These are phyloP conservation scores for Colaptes auratus DNA, from an alignment of 2,113 vertebrate genomes.

Conservation along the genomic window DNA sequence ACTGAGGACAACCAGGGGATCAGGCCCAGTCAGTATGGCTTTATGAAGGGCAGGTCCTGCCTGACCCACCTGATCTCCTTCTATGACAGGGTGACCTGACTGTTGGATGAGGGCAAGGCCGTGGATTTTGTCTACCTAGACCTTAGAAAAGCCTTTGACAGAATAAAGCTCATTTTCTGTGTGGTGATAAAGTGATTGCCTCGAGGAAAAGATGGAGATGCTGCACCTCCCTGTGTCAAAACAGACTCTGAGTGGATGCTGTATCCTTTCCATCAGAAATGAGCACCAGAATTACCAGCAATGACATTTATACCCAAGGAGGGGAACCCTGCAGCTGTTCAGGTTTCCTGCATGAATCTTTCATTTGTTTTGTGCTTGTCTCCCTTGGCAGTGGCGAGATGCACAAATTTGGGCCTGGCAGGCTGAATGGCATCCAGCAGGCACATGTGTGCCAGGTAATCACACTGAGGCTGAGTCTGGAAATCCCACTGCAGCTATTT, in stretches of 20 bases:
- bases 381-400: background rate
- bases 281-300: background rate
- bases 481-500: background rate
- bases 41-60: too few species aligned
- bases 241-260: background rate
- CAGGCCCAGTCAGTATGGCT: too few species aligned
- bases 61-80: too few species aligned
- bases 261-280: background rate
- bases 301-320: background rate
- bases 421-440: background rate
- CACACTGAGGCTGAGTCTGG: background rate
- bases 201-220: background rate
- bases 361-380: slow-evolving; percentile 1
- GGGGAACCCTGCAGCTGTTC: background rate
- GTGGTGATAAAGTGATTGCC: background rate
- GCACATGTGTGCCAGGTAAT: background rate
- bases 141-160: too few species aligned
- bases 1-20: too few species aligned
- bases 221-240: background rate
- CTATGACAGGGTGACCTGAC: too few species aligned
- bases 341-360: background rate
- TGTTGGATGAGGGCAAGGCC: too few species aligned
- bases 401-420: background rate
- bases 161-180: background rate
- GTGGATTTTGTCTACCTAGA: too few species aligned